Base-by-base conservation (phyloP, 2,113 vertebrate species). In the Paraplagusia blochii region DNA sequence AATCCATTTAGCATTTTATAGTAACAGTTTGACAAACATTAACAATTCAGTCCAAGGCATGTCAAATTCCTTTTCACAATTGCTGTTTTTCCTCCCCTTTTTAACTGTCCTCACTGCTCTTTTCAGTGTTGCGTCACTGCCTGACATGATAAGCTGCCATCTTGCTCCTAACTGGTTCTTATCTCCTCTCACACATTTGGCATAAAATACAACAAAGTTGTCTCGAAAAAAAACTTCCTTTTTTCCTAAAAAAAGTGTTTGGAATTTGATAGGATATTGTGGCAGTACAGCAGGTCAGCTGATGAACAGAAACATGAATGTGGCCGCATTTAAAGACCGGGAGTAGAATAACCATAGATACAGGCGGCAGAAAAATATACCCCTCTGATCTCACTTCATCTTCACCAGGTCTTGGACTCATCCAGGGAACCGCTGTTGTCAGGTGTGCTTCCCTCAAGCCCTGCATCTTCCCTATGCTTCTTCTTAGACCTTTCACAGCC, bases 401-500 rank as follows among this genome's bases (percentile, higher is more conserved):
- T 88, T 87, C 79, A 87, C 82, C 87, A 93, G 92, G 92, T 93
- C 33, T 91, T 81, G 92, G 92, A 95, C 70, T 90, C 87, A 50
- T 82, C 89, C 84, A 91, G 88, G 89, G 90, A 91, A 82, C 91
- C 90, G 84, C 92, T 95, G 80, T 83, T 93, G 69, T 79, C 90
- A 94, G 93, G 93, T 93, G 86, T 92, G 90, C 76, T 79, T 83
- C 45, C n/a, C 38, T 44, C 44, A 22, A 19, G 53, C 53, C 19
- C 49, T 33, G 72, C 52, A 63, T 19, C 48, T 58, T 36, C 33
- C 16, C 46, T 43, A n/a, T 59, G 36, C 69, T 29, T 66, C 48
- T 43, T 22, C 70, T 45, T 34, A 63, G 13, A 18, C 69, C 59
- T 69, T 53, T 60, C 46, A 50, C 1, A 44, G 22, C 22, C 22